phyloP scores from a whole-genome alignment of 1,140 invertebrate species.

The Drosophila mojavensis region DNA sequence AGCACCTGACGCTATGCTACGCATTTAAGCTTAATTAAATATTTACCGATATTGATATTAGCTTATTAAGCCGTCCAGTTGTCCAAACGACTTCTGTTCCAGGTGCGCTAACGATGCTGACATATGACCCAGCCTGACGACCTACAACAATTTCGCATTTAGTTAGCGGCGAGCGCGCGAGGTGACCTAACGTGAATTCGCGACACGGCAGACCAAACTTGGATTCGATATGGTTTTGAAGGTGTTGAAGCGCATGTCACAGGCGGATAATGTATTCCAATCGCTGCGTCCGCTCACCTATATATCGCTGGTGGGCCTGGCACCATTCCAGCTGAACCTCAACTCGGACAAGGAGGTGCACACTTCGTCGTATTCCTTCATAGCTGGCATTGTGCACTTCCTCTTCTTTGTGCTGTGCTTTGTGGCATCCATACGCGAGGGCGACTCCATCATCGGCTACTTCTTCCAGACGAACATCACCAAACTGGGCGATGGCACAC shows the following conservation, averaged over 20 bases:
- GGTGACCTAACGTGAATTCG: constrained; percentile 43
- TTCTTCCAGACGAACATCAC: constrained; percentile 82
- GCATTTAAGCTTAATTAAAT: constrained; percentile 76
- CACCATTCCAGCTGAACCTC: constrained; percentile 71
- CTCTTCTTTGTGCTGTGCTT: constrained; percentile 79
- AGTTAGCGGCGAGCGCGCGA: constrained; percentile 52
- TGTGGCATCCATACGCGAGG: constrained; percentile 57
- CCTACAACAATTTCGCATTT: constrained; percentile 35
- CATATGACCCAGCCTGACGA: constrained; percentile 50
- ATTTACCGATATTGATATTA: constrained; percentile 71
- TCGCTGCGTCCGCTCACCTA: constrained; percentile 71
- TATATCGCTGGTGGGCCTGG: constrained; percentile 74
- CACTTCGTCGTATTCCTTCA: constrained; percentile 68
- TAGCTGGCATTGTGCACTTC: constrained; percentile 72
- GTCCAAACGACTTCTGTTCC: constrained; percentile 38
- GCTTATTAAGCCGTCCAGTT: constrained; percentile 50
- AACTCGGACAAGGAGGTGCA: constrained; percentile 73
- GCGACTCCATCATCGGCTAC: constrained; percentile 80
- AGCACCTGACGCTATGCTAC: constrained; percentile 12
- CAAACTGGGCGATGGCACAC: constrained; percentile 68
- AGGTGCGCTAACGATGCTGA: constrained; percentile 60
- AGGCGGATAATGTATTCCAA: constrained; percentile 81
- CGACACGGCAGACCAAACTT: no score
- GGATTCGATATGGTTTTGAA: constrained; percentile 55
- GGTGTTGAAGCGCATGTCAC: constrained; percentile 69